Evolutionary conservation across 2,113 vertebrate species (phyloP).

Genomic region (Oryzias woworae): DNA sequence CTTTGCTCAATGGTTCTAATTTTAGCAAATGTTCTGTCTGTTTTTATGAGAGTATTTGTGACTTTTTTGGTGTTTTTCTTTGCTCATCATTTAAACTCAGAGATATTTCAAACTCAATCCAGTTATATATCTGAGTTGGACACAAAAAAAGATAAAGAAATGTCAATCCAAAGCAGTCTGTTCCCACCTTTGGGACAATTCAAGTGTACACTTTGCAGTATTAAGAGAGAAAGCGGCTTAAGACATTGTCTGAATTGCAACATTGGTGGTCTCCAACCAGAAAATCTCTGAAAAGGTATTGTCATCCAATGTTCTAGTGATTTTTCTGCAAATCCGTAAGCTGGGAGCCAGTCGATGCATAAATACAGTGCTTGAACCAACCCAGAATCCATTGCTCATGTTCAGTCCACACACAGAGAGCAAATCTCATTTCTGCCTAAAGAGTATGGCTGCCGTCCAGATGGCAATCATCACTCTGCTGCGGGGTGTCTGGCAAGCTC

Average conservation of each 20-base stretch:
- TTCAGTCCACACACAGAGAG: constrained; percentile 27
- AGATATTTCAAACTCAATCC: constrained; percentile 23
- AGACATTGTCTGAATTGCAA: constrained; percentile 27
- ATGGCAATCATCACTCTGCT: constrained; percentile 30
- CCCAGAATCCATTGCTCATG: constrained; percentile 17
- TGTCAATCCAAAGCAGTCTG: constrained; percentile 12
- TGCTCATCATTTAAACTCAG: constrained; percentile 34
- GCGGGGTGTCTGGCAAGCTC: constrained; percentile 14
- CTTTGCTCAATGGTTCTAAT: constrained; percentile 34
- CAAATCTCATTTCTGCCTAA: constrained; percentile 36
- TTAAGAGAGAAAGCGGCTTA: constrained; percentile 8
- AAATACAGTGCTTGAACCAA: constrained; percentile 19
- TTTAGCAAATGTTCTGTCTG: constrained; percentile 27
- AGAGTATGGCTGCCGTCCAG: constrained; percentile 33
- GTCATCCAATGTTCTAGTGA: constrained; percentile 43
- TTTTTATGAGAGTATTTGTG: constrained; percentile 42
- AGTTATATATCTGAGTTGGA: background rate
- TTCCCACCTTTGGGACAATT: constrained; percentile 1
- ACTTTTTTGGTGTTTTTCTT: constrained; percentile 33
- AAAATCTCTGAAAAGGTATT: constrained; percentile 35
- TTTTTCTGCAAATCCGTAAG: constrained; percentile 34
- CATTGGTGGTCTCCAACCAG: constrained; percentile 38
- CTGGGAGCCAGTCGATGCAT: constrained; percentile 29
- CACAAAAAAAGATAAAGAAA: background rate
- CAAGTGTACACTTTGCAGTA: background rate